Conservation (phyloP, 2,797 vertebrate species). For the Borostomias antarcticus region DNA sequence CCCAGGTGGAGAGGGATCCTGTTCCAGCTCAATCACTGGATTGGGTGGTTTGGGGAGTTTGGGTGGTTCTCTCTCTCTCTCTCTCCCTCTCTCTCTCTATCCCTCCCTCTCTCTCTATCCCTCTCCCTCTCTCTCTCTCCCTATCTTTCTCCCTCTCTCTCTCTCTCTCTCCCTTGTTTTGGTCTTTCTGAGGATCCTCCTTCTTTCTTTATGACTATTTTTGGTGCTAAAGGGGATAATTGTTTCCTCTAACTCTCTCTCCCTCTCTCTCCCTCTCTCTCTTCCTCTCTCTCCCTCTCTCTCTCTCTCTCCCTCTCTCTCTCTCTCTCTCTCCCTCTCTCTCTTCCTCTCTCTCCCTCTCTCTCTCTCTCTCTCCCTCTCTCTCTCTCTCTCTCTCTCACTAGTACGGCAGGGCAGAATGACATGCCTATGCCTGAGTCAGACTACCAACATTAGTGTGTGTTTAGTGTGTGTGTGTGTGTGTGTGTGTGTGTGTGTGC, state of each 20-base stretch:
- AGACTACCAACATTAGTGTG: slow-evolving; percentile 45
- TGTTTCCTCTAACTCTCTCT: slow-evolving; percentile 20
- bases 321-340: neutral
- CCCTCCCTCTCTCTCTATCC: slow-evolving; percentile 3
- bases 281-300: neutral
- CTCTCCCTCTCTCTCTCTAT: slow-evolving; percentile 27
- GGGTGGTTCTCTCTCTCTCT: slow-evolving; percentile 58
- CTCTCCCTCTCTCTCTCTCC: slow-evolving; percentile 12
- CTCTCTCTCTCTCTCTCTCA: neutral
- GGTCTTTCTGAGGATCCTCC: neutral
- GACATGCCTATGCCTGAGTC: slow-evolving; percentile 39
- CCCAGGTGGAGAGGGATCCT: slow-evolving; percentile 74
- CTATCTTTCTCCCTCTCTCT: slow-evolving; percentile 10
- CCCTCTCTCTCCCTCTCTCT: neutral
- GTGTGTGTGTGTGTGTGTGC: slow-evolving; percentile 18
- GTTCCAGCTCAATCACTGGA: slow-evolving; percentile 59
- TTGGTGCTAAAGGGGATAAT: slow-evolving; percentile 15
- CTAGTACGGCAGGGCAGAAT: slow-evolving; percentile 14
- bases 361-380: neutral
- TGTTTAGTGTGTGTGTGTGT: slow-evolving; percentile 23
- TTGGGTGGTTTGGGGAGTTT: slow-evolving; percentile 72
- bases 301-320: neutral
- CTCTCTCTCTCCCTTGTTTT: neutral
- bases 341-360: slow-evolving; percentile 30
- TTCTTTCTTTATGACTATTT: slow-evolving; percentile 21